phyloP scores from a whole-genome alignment of 2,888 invertebrate genomes.

The Dorcus parallelipipedus region DNA sequence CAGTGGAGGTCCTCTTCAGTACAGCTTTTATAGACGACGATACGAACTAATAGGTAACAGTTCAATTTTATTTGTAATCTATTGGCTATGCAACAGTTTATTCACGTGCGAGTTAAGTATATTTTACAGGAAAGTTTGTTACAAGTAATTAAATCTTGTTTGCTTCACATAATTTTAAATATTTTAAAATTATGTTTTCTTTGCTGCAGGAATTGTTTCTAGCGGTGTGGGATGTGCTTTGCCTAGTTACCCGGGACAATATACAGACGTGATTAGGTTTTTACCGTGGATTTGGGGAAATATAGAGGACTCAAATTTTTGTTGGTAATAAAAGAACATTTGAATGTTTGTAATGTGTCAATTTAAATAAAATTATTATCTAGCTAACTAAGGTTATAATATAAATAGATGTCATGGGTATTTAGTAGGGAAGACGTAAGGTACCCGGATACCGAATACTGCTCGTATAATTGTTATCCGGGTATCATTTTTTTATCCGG shows the following conservation, averaged over 20 bases:
- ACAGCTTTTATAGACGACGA: conserved; percentile 19
- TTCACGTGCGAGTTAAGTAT: no score
- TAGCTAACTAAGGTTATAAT: no score
- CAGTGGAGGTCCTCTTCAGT: conserved; percentile 25
- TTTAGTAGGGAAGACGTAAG: no score
- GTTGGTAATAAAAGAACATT: background rate
- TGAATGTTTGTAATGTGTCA: background rate
- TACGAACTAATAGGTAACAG: conserved; percentile 22
- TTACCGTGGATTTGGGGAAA: conserved; percentile 24
- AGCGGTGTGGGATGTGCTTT: conserved; percentile 25
- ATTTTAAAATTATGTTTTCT: background rate
- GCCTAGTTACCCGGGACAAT: conserved; percentile 20
- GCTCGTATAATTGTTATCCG: no score
- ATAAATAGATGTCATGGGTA: no score
- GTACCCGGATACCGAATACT: no score
- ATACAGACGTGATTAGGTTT: conserved; percentile 24
- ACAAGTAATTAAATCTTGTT: no score
- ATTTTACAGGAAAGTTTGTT: no score
- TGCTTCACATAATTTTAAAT: background rate
- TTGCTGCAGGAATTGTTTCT: conserved; percentile 21
- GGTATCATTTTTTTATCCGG: no score
- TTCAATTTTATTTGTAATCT: background rate
- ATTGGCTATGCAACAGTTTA: no score
- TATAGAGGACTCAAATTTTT: conserved; percentile 10
- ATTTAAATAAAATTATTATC: no score